Evolutionary conservation across 2,113 vertebrate species (phyloP).

Genomic region (Taurulus bubalis): DNA sequence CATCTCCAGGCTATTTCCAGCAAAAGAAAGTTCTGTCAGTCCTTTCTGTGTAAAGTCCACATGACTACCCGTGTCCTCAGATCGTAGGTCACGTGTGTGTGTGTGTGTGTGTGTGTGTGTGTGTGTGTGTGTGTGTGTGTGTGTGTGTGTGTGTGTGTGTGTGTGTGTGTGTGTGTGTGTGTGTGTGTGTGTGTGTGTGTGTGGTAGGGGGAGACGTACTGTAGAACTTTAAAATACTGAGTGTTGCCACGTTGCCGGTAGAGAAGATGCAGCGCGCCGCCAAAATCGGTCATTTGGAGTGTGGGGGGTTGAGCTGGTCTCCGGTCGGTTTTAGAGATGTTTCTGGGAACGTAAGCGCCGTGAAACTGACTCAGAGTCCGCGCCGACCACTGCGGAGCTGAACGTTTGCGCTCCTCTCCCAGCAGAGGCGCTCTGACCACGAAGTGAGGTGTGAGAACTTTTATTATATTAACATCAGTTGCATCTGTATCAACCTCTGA

Average conservation of each 20-base stretch:
- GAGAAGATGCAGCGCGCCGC: constrained; percentile 28
- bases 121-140: no score
- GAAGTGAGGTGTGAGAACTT: no score
- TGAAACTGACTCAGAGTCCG: constrained; percentile 47
- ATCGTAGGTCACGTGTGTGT: no score
- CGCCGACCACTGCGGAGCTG: not conserved
- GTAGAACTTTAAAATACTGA: not conserved
- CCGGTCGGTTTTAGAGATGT: constrained; percentile 9
- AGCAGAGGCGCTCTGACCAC: constrained; percentile 33
- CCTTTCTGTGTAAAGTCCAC: not conserved
- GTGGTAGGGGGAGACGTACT: no score
- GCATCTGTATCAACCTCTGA: not conserved
- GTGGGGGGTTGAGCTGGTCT: constrained; percentile 35
- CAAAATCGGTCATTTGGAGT: not conserved
- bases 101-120: no score
- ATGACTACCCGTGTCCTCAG: not conserved
- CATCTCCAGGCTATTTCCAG: not conserved
- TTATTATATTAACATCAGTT: not conserved
- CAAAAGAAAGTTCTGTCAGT: not conserved
- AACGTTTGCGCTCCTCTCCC: not conserved
- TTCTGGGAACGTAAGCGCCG: fast-evolving
- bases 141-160: no score
- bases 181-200: no score
- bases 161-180: no score
- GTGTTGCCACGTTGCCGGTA: constrained; percentile 72